Evolutionary conservation across 2,888 invertebrate genomes (phyloP), one percentile per base, ranked within the genome.

Genomic region (Aproaerema taeniolella): DNA sequence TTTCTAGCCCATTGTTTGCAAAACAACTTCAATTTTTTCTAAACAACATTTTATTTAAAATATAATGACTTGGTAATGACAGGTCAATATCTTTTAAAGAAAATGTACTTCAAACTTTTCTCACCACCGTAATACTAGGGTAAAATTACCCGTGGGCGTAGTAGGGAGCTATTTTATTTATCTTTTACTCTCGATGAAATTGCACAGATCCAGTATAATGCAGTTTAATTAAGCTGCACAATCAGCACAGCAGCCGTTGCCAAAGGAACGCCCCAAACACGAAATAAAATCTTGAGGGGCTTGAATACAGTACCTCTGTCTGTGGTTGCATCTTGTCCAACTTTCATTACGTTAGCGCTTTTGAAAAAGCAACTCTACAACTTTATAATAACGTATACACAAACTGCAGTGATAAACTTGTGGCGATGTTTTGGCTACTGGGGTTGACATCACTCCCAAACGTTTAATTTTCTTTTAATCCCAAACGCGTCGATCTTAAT

Each of bases 401-500:
- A n/a, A n/a, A n/a, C n/a, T n/a, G n/a, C n/a, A n/a, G n/a, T n/a
- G n/a, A n/a, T n/a, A n/a, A n/a, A n/a, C n/a, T n/a, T n/a, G n/a
- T n/a, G n/a, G n/a, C n/a, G n/a, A n/a, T n/a, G n/a, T n/a, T n/a
- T n/a, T n/a, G n/a, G n/a, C 5, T 1, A 11, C 7, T 74, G 65
- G 81, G 72, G 72, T 73, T 79, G 79, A 75, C 76, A 78, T 70
- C 67, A 64, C 64, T 69, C 68, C 68, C 65, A 62, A 70, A 67
- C 77, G 75, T 82, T 83, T 83, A 83, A 83, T 83, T 86, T 83
- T 85, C 83, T 83, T 85, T 83, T 86, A 83, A 86, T 83, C 82
- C 80, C 72, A 62, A 75, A 74, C 67, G 79, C 72, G 72, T 72
- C 71, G 68, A 79, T 79, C 65, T 70, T 75, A 79, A 83, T 82